These are phyloP conservation scores for Pelodiscus sinensis DNA, from an alignment of 2,113 vertebrate species.

Conservation along the genomic window DNA sequence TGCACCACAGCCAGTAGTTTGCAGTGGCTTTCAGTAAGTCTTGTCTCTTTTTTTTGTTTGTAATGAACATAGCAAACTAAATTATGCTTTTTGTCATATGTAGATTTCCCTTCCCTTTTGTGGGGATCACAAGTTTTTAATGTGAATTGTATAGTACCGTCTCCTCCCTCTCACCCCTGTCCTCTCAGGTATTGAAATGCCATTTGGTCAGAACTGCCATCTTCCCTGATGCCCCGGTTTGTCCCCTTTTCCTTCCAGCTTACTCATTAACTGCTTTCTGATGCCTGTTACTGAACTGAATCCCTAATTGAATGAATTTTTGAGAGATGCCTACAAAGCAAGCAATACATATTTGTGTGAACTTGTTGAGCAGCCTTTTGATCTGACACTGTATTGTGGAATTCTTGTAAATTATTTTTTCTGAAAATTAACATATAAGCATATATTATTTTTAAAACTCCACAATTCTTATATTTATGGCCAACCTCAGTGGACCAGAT, in stretches of 20 bases:
- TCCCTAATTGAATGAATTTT: neutral
- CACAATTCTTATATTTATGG: slow-evolving; percentile 11
- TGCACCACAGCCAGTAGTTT: neutral
- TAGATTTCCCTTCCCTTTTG: neutral
- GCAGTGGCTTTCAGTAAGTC: rapidly evolving
- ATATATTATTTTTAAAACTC: neutral
- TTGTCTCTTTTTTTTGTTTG: neutral
- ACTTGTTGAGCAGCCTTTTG: neutral
- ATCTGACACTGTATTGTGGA: neutral
- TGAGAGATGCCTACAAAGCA: neutral
- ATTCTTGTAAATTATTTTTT: neutral
- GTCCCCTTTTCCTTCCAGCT: neutral
- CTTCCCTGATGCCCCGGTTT: neutral
- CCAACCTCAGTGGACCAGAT: neutral
- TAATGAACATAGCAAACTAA: neutral
- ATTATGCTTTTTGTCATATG: neutral
- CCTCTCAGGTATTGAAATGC: neutral
- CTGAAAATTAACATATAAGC: neutral
- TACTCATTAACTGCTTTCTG: neutral
- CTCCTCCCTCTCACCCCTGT: neutral
- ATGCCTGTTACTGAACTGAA: neutral
- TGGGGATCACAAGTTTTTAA: neutral
- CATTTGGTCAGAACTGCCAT: neutral
- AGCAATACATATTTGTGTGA: neutral
- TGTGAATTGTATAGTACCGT: rapidly evolving